These are phyloP conservation scores for Cephus nigrinus DNA, from an alignment of 2,888 invertebrate species.

Conservation along the genomic window DNA sequence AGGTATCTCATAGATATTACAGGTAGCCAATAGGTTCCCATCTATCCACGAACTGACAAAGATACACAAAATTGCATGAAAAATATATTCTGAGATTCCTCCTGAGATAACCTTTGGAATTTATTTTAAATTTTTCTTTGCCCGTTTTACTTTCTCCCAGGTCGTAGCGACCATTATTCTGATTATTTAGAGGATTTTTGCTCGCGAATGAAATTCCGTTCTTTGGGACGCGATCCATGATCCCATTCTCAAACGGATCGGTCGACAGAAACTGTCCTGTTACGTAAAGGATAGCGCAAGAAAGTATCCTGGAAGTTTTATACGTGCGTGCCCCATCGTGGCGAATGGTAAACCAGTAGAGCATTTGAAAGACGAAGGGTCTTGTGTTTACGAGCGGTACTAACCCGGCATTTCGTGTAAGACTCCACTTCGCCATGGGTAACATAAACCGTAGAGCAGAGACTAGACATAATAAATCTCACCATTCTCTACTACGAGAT, in stretches of 20 bases:
- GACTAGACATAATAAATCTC: constrained; percentile 5
- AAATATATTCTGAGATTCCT: neutral
- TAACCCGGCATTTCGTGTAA: constrained; percentile 1
- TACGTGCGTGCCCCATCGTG: neutral
- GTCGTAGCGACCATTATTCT: neutral
- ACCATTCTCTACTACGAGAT: neutral
- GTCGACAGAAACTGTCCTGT: neutral
- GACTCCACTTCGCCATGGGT: neutral
- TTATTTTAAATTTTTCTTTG: neutral
- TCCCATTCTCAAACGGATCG: neutral
- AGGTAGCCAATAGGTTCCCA: neutral
- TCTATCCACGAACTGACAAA: neutral
- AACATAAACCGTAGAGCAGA: constrained; percentile 11
- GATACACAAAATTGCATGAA: neutral
- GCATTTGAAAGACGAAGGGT: neutral
- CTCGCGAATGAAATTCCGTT: neutral
- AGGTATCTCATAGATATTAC: neutral
- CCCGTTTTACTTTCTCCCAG: neutral
- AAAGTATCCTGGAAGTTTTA: neutral
- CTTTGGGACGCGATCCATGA: neutral
- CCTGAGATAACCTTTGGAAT: neutral
- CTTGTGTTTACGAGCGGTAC: neutral
- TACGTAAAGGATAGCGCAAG: neutral
- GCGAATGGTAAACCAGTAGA: neutral
- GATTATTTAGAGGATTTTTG: neutral